A percentile compares a stretch with the other conserved stretches of the same genome.
Evolutionary conservation across 2,797 vertebrate species (phyloP).

Genomic region (Scyliorhinus canicula): DNA sequence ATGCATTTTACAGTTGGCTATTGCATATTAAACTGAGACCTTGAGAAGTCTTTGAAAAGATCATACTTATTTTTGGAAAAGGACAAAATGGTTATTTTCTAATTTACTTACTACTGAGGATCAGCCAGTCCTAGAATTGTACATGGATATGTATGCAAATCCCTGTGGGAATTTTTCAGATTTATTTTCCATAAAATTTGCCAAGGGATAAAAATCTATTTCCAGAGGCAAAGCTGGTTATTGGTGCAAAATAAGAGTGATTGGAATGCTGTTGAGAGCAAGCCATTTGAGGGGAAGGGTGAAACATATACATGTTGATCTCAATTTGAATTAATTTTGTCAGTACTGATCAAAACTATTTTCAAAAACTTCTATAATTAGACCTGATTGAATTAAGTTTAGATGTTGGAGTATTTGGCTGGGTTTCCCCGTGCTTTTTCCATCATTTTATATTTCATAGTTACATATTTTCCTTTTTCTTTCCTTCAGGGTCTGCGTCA

Average conservation of each 20-base stretch:
- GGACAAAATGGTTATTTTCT: not conserved
- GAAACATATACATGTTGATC: not conserved
- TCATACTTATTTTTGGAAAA: constrained; percentile 10
- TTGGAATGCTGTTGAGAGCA: not conserved
- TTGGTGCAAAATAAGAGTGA: not conserved
- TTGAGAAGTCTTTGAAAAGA: not conserved
- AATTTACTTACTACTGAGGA: not conserved
- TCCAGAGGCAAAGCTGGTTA: not conserved
- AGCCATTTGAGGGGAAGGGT: not conserved
- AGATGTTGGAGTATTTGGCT: not conserved
- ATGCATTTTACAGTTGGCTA: not conserved
- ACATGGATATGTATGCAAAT: not conserved
- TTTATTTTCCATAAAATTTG: constrained; percentile 22
- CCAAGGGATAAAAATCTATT: constrained; percentile 22
- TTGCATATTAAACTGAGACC: not conserved
- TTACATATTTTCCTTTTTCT: not conserved
- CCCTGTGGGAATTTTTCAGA: not conserved
- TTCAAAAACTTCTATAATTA: not conserved
- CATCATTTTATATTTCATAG: not conserved
- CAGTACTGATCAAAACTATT: not conserved
- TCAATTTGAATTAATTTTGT: not conserved
- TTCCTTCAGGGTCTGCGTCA: not conserved
- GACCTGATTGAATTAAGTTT: not conserved
- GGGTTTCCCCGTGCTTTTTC: not conserved
- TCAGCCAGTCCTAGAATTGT: not conserved